Evolutionary conservation across 2,888 invertebrate species (phyloP).

Genomic region (Heliconius sara): DNA sequence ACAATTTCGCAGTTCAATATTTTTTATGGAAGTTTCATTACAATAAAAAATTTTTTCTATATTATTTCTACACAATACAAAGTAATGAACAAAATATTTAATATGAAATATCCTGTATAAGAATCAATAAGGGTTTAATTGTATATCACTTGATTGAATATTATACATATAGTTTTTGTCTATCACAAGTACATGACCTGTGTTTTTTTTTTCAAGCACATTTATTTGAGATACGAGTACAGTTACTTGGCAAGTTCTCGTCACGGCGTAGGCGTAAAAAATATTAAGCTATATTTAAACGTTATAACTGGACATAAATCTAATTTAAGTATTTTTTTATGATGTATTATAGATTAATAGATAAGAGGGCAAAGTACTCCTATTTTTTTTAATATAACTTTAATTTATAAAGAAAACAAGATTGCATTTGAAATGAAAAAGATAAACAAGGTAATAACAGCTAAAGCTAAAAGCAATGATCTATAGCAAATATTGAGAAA

Average conservation of each 20-base stretch:
- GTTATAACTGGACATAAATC: conserved; percentile 2
- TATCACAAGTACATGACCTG: conserved; percentile 43
- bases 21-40: neutral
- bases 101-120: neutral
- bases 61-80: neutral
- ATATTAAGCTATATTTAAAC: conserved; percentile 1
- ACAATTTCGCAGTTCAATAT: neutral
- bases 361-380: neutral
- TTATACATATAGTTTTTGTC: conserved; percentile 3
- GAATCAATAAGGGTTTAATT: neutral
- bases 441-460: neutral
- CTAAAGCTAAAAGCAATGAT: no score
- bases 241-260: conserved; percentile 35
- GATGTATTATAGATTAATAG: neutral
- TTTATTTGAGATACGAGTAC: conserved; percentile 36
- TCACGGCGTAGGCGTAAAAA: conserved; percentile 35
- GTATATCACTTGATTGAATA: neutral
- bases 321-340: neutral
- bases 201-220: conserved; percentile 39
- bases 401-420: neutral
- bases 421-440: neutral
- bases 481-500: no score
- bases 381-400: neutral
- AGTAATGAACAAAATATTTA: neutral
- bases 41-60: neutral